Evolutionary conservation across 2,113 vertebrate species (phyloP).

Genomic region (Rattus rattus): DNA sequence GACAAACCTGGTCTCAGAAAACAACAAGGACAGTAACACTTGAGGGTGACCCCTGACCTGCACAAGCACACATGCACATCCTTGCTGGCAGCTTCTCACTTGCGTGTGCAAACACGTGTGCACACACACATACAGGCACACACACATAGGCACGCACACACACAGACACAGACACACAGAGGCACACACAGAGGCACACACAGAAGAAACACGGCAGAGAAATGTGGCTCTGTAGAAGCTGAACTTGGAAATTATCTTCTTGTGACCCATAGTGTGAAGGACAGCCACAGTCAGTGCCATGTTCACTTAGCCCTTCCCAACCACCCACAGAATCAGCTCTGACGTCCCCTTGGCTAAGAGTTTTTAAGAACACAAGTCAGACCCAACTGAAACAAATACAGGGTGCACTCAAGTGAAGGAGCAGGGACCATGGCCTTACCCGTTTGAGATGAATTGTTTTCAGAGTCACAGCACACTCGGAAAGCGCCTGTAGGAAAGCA

Average conservation of each 20-base stretch:
- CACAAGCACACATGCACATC: neutral
- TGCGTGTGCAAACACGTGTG: neutral
- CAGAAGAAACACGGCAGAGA: neutral
- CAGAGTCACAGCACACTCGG: constrained; percentile 95
- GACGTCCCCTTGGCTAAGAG: neutral
- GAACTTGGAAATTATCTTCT: neutral
- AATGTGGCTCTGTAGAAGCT: neutral
- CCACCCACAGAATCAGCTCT: neutral
- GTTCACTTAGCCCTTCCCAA: neutral
- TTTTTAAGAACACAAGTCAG: neutral
- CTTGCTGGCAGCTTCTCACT: no score
- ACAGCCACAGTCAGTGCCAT: neutral
- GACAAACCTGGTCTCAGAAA: neutral
- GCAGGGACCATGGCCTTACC: constrained; percentile 85
- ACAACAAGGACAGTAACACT: neutral
- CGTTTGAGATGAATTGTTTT: constrained; percentile 98
- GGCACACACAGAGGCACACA: neutral
- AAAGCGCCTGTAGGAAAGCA: constrained; percentile 91
- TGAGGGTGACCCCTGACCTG: neutral
- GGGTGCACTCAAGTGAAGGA: neutral
- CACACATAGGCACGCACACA: no score
- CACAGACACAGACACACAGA: neutral
- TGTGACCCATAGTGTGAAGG: neutral
- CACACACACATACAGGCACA: neutral
- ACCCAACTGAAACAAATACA: neutral